Base-by-base conservation (phyloP, 92 coral and sea anemone species). In the Epizoanthus fatuus region DNA sequence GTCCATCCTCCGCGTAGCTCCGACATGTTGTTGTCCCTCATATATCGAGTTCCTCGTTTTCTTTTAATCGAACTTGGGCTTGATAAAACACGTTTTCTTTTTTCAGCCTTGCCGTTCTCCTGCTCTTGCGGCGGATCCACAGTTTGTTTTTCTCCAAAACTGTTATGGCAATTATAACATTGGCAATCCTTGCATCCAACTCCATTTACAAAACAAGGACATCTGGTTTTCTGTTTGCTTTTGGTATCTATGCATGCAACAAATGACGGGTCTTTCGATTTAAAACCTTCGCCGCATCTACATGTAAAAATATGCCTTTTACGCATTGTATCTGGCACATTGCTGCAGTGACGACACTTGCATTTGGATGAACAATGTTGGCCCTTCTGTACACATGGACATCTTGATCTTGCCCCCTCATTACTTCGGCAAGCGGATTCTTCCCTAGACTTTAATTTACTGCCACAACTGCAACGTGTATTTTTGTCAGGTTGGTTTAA, bases 151-250 rank as follows among this genome's bases (percentile, higher is more conserved):
- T 1, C 14, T 0, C 86, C 86, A 44, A 83, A 75, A 45, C 40
- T 81, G 69, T 88, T 88, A 8, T 39, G 54, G 35, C 92, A 88
- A 52, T 83, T 83, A 12, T 25, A 32, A 67, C 92, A 88, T 55
- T 71, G 75, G 82, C 92, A 88, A 11, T 35, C 25, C 3, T 66
- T 15, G n/a, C 92, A 88, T 9, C 85, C 92, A 13, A 67, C 42
- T 22, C 72, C 83, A 15, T 44, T 38, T 5, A 72, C 62, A 40
- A 74, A 84, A 52, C 92, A 88, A 0, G 88, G 92, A 55, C 92
- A 88, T 38, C 79, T 88, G 1, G 80, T 83, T 52, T 22, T 76
- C 42, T 87, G 77, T 38, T 68, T 83, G 42, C 88, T 88, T 52
- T 74, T 5, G 7, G 55, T 54, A 40, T 83, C 86, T 15, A 12